Evolutionary conservation across 92 coral and sea anemone genomes (phyloP).

Genomic region (Pocillopora meandrina): DNA sequence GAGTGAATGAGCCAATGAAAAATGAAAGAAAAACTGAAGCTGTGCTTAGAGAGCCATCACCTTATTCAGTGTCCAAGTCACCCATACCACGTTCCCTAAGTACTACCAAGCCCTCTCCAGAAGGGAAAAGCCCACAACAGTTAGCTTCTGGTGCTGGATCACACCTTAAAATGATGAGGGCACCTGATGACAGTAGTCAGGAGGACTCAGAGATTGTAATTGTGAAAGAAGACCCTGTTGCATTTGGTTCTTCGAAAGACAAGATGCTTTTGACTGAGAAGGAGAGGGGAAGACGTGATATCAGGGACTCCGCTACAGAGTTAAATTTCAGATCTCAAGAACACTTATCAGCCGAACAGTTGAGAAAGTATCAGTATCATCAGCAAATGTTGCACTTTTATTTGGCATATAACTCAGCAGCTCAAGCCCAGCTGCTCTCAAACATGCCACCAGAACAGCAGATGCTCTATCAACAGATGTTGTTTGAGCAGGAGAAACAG

Average conservation of each 20-base stretch:
- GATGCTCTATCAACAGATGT: conserved; percentile 55
- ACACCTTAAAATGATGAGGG: conserved; percentile 25
- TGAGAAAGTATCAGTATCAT: conserved; percentile 43
- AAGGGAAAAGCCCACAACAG: conserved; percentile 30
- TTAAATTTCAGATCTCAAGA: conserved; percentile 35
- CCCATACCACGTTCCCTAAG: conserved; percentile 52
- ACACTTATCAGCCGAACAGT: conserved; percentile 60
- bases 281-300: conserved; percentile 46
- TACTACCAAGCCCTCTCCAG: conserved; percentile 15
- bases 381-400: conserved; percentile 50
- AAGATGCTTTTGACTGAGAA: conserved; percentile 40
- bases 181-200: conserved; percentile 31
- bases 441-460: conserved; percentile 63
- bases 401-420: conserved; percentile 41
- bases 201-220: conserved; percentile 59
- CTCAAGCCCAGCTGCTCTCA: conserved; percentile 44
- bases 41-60: conserved; percentile 15
- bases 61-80: conserved; percentile 42
- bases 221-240: conserved; percentile 51
- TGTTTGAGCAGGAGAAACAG: conserved; percentile 59
- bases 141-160: not conserved
- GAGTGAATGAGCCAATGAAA: conserved; percentile 26
- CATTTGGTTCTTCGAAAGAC: conserved; percentile 27
- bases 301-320: conserved; percentile 23
- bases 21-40: conserved; percentile 40